Base-by-base conservation (phyloP, 2,797 vertebrate genomes). In the Sphenopsis melanotis region DNA sequence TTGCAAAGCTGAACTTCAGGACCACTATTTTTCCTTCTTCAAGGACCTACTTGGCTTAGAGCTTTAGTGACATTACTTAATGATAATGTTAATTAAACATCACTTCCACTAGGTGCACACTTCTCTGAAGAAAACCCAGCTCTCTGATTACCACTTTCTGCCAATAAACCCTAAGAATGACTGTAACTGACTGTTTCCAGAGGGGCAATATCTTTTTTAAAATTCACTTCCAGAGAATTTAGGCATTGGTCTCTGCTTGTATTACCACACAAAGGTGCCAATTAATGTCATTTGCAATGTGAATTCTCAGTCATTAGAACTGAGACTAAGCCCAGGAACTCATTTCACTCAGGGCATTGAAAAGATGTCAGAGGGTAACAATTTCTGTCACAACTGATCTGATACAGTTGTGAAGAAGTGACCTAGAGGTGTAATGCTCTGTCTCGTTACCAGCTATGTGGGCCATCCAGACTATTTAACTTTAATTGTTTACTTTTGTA, bases 321-420 rank as follows among this genome's bases (percentile, higher is more conserved):
- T 56, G 65, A 49, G 42, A 85, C n/a, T 74, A 81, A 92, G 61
- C 42, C 12, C 59, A 53, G 71, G 81, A 87, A 92, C 86, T 87
- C 10, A 86, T 95, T 95, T 95, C 63, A 81, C 56, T 68, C 20
- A 63, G 18, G 36, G 10, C 63, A 71, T 34, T 56, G 75, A 91
- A 65, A 71, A 96, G 30, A 53, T 93, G 71, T 86, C 93, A 93
- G 56, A 70, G 27, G 39, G 34, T 70, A 90, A 86, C 41, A 64
- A 34, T 76, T 89, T 70, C 61, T 90, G 78, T 93, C 77, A 75
- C 78, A 90, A 37, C 20, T 90, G 72, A 85, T 95, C 78, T 91
- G 52, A 39, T 68, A 61, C 5, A 85, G 36, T 32, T 59, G 39
- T 71, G 69, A 82, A 91, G 61, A 83, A 87, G 46, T 84, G 32